These are phyloP conservation scores for Melipona quadrifasciata DNA, from an alignment of 1,140 invertebrate species.

Conservation along the genomic window DNA sequence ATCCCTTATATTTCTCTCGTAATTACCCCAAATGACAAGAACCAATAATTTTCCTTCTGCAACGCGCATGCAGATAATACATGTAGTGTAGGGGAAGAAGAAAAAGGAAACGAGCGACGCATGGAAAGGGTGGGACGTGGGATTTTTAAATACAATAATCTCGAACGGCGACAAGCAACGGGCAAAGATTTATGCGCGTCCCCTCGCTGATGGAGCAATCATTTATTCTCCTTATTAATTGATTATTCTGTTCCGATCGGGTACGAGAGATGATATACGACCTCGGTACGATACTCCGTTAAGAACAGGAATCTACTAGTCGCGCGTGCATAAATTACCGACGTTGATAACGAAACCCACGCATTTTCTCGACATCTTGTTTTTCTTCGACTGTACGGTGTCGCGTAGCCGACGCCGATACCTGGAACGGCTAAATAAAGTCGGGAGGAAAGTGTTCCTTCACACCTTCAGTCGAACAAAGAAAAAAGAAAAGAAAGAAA, in stretches of 20 bases:
- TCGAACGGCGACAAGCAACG: not conserved
- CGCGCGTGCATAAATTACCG: conserved; percentile 44
- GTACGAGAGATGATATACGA: conserved; percentile 42
- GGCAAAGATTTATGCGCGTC: conserved; percentile 23
- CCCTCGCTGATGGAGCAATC: conserved; percentile 32
- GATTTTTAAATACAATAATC: conserved; percentile 20
- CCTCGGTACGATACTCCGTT: not conserved
- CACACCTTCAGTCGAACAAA: conserved; percentile 5
- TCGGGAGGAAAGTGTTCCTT: conserved; percentile 14
- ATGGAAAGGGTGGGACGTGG: not conserved
- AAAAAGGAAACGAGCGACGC: not conserved
- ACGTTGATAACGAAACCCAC: conserved; percentile 50
- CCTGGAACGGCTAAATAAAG: conserved; percentile 31
- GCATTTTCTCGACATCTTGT: conserved; percentile 48
- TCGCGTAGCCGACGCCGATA: not conserved
- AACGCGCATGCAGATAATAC: no score
- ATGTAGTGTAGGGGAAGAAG: no score
- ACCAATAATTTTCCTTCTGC: not conserved
- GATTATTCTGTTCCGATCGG: conserved; percentile 48
- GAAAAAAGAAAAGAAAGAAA: not conserved
- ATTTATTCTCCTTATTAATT: conserved; percentile 48
- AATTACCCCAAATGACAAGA: not conserved
- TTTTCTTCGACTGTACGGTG: conserved; percentile 19
- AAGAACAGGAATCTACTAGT: conserved; percentile 47
- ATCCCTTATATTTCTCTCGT: not conserved